Evolutionary conservation across 2,797 vertebrate genomes (phyloP).

Genomic region (Taenioides sp.): DNA sequence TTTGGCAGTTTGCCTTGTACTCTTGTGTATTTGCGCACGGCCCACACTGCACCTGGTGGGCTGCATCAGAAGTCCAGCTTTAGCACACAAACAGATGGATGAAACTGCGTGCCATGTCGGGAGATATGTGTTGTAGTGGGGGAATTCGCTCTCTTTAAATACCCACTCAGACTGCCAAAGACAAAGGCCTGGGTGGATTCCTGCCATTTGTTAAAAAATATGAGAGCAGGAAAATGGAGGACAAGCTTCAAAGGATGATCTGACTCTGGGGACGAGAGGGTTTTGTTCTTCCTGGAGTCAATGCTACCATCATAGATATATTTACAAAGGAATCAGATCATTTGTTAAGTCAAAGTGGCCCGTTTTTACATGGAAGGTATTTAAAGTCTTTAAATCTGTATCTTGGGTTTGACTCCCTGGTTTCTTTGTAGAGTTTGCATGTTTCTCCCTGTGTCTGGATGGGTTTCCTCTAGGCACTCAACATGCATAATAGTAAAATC

Average conservation of each 20-base stretch:
- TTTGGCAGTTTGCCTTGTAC: slow-evolving; percentile 34
- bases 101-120: slow-evolving; percentile 40
- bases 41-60: slow-evolving; percentile 65
- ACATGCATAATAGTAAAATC: too few species aligned
- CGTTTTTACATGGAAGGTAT: too few species aligned
- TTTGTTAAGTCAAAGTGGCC: neutral
- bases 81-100: slow-evolving; percentile 66
- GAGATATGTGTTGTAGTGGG: slow-evolving; percentile 46
- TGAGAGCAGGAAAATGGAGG: slow-evolving; percentile 27
- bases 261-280: slow-evolving; percentile 36
- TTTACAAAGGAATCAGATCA: slow-evolving; percentile 19
- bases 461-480: too few species aligned
- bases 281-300: slow-evolving; percentile 31
- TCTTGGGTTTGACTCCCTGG: too few species aligned
- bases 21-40: slow-evolving; percentile 47
- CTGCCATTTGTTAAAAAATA: slow-evolving; percentile 32
- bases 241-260: slow-evolving; percentile 21
- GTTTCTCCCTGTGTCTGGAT: too few species aligned
- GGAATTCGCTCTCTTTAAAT: slow-evolving; percentile 59
- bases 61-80: slow-evolving; percentile 54
- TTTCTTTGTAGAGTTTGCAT: too few species aligned
- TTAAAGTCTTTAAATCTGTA: too few species aligned
- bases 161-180: slow-evolving; percentile 45
- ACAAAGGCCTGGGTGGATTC: slow-evolving; percentile 33
- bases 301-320: slow-evolving; percentile 17